These are phyloP conservation scores for Venusia cambrica DNA, from an alignment of 2,888 invertebrate species.

Conservation along the genomic window DNA sequence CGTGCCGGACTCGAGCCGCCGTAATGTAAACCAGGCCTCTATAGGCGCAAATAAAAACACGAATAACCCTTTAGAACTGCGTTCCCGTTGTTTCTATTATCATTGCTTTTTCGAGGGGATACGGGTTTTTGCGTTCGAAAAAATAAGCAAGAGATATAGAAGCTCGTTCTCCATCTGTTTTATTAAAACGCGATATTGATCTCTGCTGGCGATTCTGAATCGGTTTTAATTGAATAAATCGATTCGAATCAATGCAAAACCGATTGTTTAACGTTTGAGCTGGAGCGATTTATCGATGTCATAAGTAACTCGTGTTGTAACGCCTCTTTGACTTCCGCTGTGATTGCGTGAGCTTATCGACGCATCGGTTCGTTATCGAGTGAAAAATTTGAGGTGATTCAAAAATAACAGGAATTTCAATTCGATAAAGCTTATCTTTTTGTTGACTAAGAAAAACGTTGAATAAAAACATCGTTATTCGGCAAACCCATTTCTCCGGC, in stretches of 20 bases:
- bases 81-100: conserved; percentile 75
- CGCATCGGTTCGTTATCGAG: conserved; percentile 47
- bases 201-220: conserved; percentile 52
- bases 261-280: conserved; percentile 63
- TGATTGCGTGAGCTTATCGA: conserved; percentile 61
- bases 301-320: conserved; percentile 55
- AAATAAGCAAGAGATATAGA: conserved; percentile 60
- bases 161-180: conserved; percentile 70
- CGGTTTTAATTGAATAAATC: conserved; percentile 65
- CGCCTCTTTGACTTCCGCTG: conserved; percentile 55
- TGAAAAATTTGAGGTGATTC: conserved; percentile 15
- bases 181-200: conserved; percentile 77
- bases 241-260: conserved; percentile 50
- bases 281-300: conserved; percentile 64
- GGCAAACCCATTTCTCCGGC: conserved; percentile 12
- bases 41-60: conserved; percentile 67
- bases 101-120: conserved; percentile 67
- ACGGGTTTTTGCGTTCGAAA: conserved; percentile 56
- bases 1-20: conserved; percentile 8
- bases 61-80: conserved; percentile 67
- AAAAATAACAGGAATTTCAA: conserved; percentile 4
- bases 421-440: conserved; percentile 7
- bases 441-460: conserved; percentile 7
- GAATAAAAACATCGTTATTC: conserved; percentile 12
- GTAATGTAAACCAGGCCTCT: conserved; percentile 19